Conservation (phyloP, 2,888 invertebrate genomes). For the Rhopalosiphum nymphaeae region DNA sequence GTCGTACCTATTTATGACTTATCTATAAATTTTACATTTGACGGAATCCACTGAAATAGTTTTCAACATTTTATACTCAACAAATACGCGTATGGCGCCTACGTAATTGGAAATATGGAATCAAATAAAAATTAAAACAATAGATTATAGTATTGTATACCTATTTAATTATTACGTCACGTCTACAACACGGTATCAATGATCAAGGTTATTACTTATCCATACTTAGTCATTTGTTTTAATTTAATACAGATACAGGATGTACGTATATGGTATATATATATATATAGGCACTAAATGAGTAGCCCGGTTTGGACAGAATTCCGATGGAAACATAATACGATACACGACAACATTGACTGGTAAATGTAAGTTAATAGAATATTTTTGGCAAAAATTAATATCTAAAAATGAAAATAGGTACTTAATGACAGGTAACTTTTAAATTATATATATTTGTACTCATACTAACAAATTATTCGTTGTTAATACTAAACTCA, state of each 20-base stretch:
- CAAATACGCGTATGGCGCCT: not conserved
- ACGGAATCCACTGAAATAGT: not conserved
- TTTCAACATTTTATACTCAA: not conserved
- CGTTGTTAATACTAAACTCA: not conserved
- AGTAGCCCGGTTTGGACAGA: not conserved
- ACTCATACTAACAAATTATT: not conserved
- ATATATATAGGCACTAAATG: not conserved
- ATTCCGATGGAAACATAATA: not conserved
- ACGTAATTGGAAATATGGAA: slow-evolving; percentile 24
- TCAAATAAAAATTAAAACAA: slow-evolving; percentile 19
- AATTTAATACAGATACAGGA: slow-evolving; percentile 10
- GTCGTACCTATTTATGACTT: not conserved
- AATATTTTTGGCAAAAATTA: not conserved
- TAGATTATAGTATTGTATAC: slow-evolving; percentile 1
- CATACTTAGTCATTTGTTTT: slow-evolving; percentile 45
- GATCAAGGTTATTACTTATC: slow-evolving; percentile 52
- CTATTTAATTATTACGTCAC: slow-evolving; percentile 54
- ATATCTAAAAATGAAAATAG: not conserved
- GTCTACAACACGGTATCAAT: not conserved
- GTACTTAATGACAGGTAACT: not conserved
- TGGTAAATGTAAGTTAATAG: not conserved
- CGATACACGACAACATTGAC: not conserved
- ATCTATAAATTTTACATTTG: not conserved
- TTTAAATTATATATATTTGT: not conserved
- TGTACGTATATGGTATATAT: not conserved